Evolutionary conservation across 1,140 invertebrate genomes (phyloP).

Genomic region (Drosophila orosa): DNA sequence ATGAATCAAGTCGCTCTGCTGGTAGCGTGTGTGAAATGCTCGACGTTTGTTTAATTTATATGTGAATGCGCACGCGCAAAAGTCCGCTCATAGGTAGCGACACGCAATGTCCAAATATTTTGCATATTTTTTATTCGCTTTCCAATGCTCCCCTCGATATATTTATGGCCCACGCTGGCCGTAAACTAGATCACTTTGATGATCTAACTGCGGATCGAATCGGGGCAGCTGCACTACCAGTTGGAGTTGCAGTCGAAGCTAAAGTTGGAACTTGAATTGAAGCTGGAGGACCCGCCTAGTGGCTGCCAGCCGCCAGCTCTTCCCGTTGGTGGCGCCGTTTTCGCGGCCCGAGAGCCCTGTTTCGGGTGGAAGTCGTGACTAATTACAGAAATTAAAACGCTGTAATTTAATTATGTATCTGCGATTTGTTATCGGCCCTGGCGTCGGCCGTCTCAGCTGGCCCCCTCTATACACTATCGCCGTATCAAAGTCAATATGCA

Average conservation of each 20-base stretch:
- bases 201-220: slow-evolving; percentile 46
- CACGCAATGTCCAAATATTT: slow-evolving; percentile 75
- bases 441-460: slow-evolving; percentile 27
- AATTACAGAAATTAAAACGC: slow-evolving; percentile 85
- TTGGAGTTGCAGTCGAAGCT: background rate
- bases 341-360: slow-evolving; percentile 20
- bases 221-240: background rate
- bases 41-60: slow-evolving; percentile 80
- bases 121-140: slow-evolving; percentile 60
- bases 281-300: slow-evolving; percentile 21
- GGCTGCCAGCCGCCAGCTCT: slow-evolving; percentile 1
- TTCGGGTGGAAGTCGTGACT: slow-evolving; percentile 77
- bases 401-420: slow-evolving; percentile 85
- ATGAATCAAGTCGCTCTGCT: slow-evolving; percentile 68
- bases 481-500: slow-evolving; percentile 58
- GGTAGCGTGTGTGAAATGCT: slow-evolving; percentile 68
- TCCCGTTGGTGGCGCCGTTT: slow-evolving; percentile 41
- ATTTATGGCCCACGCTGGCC: slow-evolving; percentile 65
- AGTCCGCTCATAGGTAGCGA: slow-evolving; percentile 20
- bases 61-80: slow-evolving; percentile 78
- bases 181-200: slow-evolving; percentile 77
- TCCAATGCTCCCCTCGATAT: slow-evolving; percentile 24
- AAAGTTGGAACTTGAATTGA: no score
- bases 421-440: slow-evolving; percentile 80
- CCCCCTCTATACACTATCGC: slow-evolving; percentile 41